A percentile compares a stretch with the other conserved stretches of the same genome.
Evolutionary conservation across 2,888 invertebrate genomes (phyloP).

Genomic region (Caenorhabditis wallacei): DNA sequence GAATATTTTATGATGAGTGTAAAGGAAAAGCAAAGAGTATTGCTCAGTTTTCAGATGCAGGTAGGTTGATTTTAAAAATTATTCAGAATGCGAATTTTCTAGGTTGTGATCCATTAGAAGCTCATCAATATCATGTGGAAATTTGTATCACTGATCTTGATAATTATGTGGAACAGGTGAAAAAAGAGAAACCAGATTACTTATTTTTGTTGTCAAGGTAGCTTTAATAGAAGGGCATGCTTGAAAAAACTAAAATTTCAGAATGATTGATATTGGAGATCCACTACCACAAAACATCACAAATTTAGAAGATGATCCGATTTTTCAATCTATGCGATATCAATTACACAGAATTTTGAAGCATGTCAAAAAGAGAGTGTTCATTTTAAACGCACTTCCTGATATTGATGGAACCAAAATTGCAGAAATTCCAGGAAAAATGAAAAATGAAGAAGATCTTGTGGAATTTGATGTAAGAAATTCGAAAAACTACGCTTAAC

Average conservation of each 20-base stretch:
- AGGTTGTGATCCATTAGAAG: constrained; percentile 11
- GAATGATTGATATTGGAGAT: constrained; percentile 1
- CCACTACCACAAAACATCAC: background rate
- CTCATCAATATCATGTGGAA: background rate
- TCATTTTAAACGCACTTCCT: background rate
- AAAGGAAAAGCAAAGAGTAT: background rate
- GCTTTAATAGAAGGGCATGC: no score
- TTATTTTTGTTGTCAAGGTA: background rate
- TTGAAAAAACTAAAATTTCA: background rate
- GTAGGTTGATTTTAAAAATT: background rate
- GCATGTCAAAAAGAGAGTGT: background rate
- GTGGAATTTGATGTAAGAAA: constrained; percentile 1
- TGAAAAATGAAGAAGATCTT: background rate
- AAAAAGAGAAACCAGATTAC: constrained; percentile 10
- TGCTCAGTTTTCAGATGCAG: background rate
- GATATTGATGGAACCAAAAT: background rate
- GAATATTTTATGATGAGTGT: constrained; percentile 6
- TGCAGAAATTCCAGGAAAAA: background rate
- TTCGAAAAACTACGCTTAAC: background rate
- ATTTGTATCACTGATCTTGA: background rate
- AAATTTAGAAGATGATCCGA: constrained; percentile 9
- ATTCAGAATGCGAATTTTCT: background rate
- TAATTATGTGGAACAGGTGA: background rate
- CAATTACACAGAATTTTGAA: background rate
- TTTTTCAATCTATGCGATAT: background rate